phyloP scores from a whole-genome alignment of 2,797 vertebrate species.

The Sylvilagus floridanus region DNA sequence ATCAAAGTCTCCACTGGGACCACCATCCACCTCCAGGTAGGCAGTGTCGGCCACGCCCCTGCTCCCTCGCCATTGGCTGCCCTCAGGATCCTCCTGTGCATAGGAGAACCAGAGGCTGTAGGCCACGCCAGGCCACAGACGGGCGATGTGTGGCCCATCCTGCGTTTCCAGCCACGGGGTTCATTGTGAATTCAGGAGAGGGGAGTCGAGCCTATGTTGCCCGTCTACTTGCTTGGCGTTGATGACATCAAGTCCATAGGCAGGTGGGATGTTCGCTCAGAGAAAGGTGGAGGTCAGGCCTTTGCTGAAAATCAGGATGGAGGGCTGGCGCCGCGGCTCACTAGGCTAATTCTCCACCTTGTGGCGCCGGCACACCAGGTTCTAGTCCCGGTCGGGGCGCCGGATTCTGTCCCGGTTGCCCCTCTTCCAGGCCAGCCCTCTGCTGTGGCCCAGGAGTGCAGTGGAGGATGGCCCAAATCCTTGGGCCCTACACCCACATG shows the following conservation, averaged over 20 bases:
- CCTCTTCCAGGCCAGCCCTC: too few relatives aligned
- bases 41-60: fast-evolving
- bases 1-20: slow-evolving; percentile 89
- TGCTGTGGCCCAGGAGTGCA: too few relatives aligned
- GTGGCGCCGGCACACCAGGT: too few relatives aligned
- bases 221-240: not conserved
- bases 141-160: not conserved
- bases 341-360: too few relatives aligned
- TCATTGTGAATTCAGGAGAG: not conserved
- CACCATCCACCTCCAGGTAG: slow-evolving; percentile 90
- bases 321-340: too few relatives aligned
- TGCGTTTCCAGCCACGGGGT: not conserved
- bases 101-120: too few relatives aligned
- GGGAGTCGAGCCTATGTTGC: not conserved
- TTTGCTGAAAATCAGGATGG: not conserved
- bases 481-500: too few relatives aligned
- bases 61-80: fast-evolving
- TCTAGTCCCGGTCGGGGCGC: too few relatives aligned
- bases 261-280: not conserved
- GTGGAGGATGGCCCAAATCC: too few relatives aligned
- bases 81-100: not conserved
- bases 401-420: too few relatives aligned
- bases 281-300: not conserved
- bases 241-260: not conserved
- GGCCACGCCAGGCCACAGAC: not conserved